A percentile compares a stretch with the other conserved stretches of the same genome.
Conservation (phyloP, 2,888 invertebrate genomes). For the Cheilosia scutellata region DNA sequence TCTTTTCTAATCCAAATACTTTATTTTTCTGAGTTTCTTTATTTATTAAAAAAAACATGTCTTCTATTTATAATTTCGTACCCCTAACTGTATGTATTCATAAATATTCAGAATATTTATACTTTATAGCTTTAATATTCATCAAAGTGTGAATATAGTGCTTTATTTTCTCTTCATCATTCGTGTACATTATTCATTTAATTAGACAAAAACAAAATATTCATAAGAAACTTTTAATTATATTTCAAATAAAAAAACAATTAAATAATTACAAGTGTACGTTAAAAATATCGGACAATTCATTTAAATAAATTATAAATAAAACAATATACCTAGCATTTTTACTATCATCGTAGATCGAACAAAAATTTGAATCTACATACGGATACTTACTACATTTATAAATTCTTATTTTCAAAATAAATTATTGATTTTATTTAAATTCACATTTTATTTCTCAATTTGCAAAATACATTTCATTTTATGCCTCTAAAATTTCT, state of each 20-base stretch:
- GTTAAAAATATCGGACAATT: conserved; percentile 17
- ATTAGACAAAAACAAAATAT: not conserved
- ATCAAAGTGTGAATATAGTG: conserved; percentile 5
- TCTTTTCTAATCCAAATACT: too few relatives aligned
- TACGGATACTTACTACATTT: too few relatives aligned
- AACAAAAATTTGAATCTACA: not conserved
- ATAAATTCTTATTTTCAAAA: not conserved
- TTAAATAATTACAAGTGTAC: conserved; percentile 10
- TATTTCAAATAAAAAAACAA: not conserved
- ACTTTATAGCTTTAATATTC: conserved; percentile 34
- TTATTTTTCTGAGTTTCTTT: not conserved
- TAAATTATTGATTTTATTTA: not conserved
- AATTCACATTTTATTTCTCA: not conserved
- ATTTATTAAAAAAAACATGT: not conserved
- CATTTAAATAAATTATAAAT: conserved; percentile 30
- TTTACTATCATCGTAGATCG: conserved; percentile 30
- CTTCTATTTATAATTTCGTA: too few relatives aligned
- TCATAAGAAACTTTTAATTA: not conserved
- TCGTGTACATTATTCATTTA: conserved; percentile 35
- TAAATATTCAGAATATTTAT: conserved; percentile 29
- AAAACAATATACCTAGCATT: conserved; percentile 30
- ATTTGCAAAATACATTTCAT: conserved; percentile 1
- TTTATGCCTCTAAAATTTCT: conserved; percentile 21
- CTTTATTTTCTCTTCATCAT: conserved; percentile 39
- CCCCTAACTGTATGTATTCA: not conserved